These are phyloP conservation scores for Craniophora ligustri DNA, from an alignment of 2,888 invertebrate species.

Conservation along the genomic window DNA sequence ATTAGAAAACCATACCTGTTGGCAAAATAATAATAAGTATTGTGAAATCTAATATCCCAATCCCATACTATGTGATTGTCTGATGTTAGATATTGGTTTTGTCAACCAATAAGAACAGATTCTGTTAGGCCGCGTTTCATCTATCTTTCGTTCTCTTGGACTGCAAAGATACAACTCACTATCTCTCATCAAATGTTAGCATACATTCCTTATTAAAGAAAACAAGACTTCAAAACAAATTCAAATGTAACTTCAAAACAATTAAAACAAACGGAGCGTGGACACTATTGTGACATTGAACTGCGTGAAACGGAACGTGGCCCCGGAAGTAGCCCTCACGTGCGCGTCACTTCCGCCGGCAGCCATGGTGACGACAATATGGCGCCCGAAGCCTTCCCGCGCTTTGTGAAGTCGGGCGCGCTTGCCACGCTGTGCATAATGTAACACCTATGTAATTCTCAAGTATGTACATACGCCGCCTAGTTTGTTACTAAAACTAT, in stretches of 20 bases:
- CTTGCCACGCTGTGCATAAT: constrained; percentile 53
- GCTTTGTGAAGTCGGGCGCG: constrained; percentile 66
- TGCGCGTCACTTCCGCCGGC: constrained; percentile 84
- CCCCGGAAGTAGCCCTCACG: constrained; percentile 85
- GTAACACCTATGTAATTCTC: constrained; percentile 55
- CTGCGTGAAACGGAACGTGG: constrained; percentile 83
- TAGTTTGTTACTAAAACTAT: constrained; percentile 32
- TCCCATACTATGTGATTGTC: not conserved
- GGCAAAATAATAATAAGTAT: constrained; percentile 11
- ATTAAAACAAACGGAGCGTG: constrained; percentile 63
- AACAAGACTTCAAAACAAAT: constrained; percentile 21
- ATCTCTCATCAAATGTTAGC: not conserved
- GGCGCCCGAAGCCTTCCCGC: constrained; percentile 79
- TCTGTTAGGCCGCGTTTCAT: not conserved
- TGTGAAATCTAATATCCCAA: not conserved
- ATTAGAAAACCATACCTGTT: constrained; percentile 99
- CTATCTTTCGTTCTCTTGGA: not conserved
- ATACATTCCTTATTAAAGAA: no score
- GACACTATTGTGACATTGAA: constrained; percentile 81
- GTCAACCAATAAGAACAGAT: not conserved
- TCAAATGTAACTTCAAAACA: constrained; percentile 47
- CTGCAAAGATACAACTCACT: not conserved
- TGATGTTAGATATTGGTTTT: not conserved
- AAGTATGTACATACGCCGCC: constrained; percentile 25
- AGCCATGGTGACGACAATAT: constrained; percentile 84